These are phyloP conservation scores for Dipus sagitta DNA, from an alignment of 2,797 vertebrate species.

Conservation along the genomic window DNA sequence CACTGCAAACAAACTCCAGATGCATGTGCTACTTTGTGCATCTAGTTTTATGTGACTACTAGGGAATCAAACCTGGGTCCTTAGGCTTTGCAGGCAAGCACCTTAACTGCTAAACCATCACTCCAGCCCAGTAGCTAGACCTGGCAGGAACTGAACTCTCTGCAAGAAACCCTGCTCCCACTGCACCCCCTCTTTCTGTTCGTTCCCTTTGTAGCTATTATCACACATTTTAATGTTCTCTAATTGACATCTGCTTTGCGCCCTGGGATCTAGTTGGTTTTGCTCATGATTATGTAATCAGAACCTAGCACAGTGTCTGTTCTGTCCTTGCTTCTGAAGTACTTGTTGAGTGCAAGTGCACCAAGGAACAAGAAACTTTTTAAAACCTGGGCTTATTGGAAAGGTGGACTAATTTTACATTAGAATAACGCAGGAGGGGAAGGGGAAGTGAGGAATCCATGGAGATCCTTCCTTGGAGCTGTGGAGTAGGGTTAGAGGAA, in stretches of 20 bases:
- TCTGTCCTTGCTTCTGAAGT: neutral
- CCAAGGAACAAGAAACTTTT: neutral
- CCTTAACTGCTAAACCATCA: too few relatives aligned
- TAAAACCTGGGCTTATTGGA: slow-evolving; percentile 19
- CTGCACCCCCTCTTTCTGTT: neutral
- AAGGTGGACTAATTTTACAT: neutral
- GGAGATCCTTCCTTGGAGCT: neutral
- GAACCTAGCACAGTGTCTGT: neutral
- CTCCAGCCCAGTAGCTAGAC: neutral
- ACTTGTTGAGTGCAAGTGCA: neutral
- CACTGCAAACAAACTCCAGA: too few relatives aligned
- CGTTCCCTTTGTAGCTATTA: neutral
- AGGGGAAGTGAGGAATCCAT: neutral
- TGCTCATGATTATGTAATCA: neutral
- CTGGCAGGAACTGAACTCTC: neutral
- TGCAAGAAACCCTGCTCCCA: neutral
- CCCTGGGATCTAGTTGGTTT: neutral
- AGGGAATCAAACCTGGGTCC: too few relatives aligned
- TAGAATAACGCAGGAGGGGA: neutral
- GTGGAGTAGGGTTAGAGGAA: neutral
- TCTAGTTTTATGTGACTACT: too few relatives aligned
- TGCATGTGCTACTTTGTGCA: too few relatives aligned
- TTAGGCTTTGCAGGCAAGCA: too few relatives aligned
- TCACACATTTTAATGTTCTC: neutral
- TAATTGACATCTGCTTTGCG: slow-evolving; percentile 8